Conservation (phyloP, 2,797 vertebrate genomes). For the Cossypha polioptera region DNA sequence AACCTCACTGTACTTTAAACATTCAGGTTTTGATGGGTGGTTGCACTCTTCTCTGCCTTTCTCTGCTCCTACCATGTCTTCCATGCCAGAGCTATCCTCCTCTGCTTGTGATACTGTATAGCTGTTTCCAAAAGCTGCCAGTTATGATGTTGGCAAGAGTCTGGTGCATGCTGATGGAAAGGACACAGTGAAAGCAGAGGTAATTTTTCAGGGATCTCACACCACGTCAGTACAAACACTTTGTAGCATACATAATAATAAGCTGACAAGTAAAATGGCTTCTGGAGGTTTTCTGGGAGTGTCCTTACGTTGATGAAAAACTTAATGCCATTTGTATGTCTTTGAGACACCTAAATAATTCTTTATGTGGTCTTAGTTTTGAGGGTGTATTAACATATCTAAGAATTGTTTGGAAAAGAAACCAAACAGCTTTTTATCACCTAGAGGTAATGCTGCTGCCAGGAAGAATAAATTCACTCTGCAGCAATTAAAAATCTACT, state of each 20-base stretch:
- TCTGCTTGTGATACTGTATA: background rate
- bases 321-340: background rate
- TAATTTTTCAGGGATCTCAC: background rate
- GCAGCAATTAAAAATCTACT: background rate
- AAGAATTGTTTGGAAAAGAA: background rate
- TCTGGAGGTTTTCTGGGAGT: background rate
- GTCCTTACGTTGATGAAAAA: background rate
- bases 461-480: background rate
- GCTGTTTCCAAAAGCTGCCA: background rate
- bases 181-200: background rate
- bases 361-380: background rate
- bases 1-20: background rate
- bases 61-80: background rate
- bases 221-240: background rate
- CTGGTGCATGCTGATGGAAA: background rate
- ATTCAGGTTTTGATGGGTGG: background rate
- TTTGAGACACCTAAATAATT: background rate
- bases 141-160: background rate
- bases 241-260: background rate
- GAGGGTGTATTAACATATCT: background rate
- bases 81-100: background rate
- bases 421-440: background rate
- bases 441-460: background rate
- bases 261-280: background rate
- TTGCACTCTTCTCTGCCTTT: background rate